Evolutionary conservation across 2,888 invertebrate species (phyloP).

Genomic region (Andrena hattorfiana): DNA sequence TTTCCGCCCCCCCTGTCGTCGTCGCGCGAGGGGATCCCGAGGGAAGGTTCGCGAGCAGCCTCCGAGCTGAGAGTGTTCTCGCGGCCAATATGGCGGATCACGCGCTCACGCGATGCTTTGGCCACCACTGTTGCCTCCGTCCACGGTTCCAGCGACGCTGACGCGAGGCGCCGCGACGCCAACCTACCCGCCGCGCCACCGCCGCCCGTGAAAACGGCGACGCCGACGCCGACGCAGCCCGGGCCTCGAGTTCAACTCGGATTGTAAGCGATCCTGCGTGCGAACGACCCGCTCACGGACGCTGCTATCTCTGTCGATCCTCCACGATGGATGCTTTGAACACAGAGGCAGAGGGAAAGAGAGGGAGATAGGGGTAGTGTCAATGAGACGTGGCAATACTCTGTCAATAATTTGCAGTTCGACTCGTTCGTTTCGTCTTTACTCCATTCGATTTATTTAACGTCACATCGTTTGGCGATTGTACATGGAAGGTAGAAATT

Average conservation of each 20-base stretch:
- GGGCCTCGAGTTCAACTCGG: slow-evolving; percentile 35
- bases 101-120: slow-evolving; percentile 75
- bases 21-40: slow-evolving; percentile 24
- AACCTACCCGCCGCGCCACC: slow-evolving; percentile 77
- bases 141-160: slow-evolving; percentile 78
- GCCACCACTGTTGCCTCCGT: slow-evolving; percentile 76
- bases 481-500: too few relatives aligned
- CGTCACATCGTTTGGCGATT: too few relatives aligned
- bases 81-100: slow-evolving; percentile 79
- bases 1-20: slow-evolving; percentile 75
- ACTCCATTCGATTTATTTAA: not conserved
- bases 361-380: not conserved
- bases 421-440: not conserved
- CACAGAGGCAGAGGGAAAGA: not conserved
- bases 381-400: slow-evolving; percentile 11
- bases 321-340: not conserved
- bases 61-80: slow-evolving; percentile 59
- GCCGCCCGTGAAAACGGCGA: slow-evolving; percentile 46
- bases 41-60: slow-evolving; percentile 50
- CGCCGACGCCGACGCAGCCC: slow-evolving; percentile 63
- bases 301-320: not conserved
- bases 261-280: slow-evolving; percentile 54
- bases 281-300: slow-evolving; percentile 65
- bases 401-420: not conserved
- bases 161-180: slow-evolving; percentile 79